Base-by-base conservation (phyloP, 2,888 invertebrate species). In the Phortica magna region DNA sequence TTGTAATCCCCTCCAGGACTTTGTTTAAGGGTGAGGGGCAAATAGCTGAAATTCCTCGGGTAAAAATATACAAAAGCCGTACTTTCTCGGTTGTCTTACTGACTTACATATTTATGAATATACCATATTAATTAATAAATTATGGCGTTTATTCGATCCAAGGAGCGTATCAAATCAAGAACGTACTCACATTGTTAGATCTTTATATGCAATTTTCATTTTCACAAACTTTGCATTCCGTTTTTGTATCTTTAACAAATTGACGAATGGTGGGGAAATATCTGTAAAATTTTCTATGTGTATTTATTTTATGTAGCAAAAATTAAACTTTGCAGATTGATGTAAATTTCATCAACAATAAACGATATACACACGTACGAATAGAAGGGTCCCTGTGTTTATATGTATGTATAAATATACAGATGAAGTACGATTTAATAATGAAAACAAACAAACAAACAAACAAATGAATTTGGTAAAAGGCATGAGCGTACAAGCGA, bases 361-460 rank as follows among this genome's bases (percentile, higher is more conserved):
- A 43, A 31, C 22, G 7, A 57, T 41, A 41, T 41, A 72, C 7
- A 41, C 12, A 39, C 39, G 39, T 65, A 39, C 12, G 19, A 17
- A 19, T 48, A 14, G 14, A 48, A 12, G 48, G 9, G 48, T 48
- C 9, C 14, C 48, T 48, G 48, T 43, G 43, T 10, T 43, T 43
- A 7, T 43, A 7, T 61, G 10, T 55, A 55, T 61, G 22, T 22
- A 61, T 61, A 57, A 73, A 78, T 81, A 81, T 70, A 80, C 79
- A 85, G 83, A 83, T 84, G 74, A 83, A 79, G 80, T 77, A 79
- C 75, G 77, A 80, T 80, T 83, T 81, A 82, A 80, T 83, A 88
- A 87, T 83, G 78, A 83, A 83, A 79, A 81, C 77, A 87, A 81
- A 82, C 76, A 87, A 80, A 80, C 78, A 80, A n/a, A 55, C n/a